These are phyloP conservation scores for Bathynomus jamesi DNA, from an alignment of 1,140 invertebrate species.

Conservation along the genomic window DNA sequence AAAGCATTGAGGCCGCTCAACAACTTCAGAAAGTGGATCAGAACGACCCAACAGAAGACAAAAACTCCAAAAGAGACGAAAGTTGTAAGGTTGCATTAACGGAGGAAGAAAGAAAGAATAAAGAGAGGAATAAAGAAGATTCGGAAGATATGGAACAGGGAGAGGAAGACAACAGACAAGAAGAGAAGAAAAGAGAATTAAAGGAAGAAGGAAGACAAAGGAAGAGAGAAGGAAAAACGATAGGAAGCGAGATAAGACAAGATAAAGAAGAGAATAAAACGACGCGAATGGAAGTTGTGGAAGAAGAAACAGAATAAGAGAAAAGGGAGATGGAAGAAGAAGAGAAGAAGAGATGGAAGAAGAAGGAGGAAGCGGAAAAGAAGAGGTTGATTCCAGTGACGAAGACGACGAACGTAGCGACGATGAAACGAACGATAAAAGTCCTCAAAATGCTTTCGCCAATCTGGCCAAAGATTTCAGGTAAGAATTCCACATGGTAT, in stretches of 20 bases:
- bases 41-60: constrained; percentile 39
- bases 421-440: too few species aligned
- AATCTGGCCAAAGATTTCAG: neutral
- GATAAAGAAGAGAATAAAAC: neutral
- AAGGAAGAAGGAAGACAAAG: neutral
- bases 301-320: neutral
- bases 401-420: neutral
- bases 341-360: neutral
- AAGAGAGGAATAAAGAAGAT: neutral
- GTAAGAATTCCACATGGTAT: too few species aligned
- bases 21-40: constrained; percentile 68
- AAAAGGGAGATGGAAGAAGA: neutral
- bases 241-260: neutral
- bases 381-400: neutral
- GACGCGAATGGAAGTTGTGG: neutral
- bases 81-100: neutral
- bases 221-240: neutral
- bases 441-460: neutral
- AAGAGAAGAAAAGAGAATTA: neutral
- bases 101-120: neutral
- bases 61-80: constrained; percentile 3
- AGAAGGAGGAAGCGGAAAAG: neutral
- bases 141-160: neutral
- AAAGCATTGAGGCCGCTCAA: constrained; percentile 92
- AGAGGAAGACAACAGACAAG: neutral